These are phyloP conservation scores for Archivesica marissinica DNA, from an alignment of 1,140 invertebrate species.

Conservation along the genomic window DNA sequence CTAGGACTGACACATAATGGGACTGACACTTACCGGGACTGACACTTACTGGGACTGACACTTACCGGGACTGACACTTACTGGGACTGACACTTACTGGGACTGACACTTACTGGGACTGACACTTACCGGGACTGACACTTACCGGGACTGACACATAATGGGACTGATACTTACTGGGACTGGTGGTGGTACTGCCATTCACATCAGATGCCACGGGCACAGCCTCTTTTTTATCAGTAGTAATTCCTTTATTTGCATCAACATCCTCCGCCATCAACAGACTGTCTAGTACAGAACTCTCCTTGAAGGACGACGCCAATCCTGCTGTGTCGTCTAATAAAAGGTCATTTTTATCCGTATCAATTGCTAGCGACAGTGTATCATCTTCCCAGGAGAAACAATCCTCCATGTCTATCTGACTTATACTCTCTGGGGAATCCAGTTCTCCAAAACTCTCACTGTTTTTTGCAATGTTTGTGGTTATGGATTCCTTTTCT, in stretches of 20 bases:
- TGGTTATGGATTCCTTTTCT: not conserved
- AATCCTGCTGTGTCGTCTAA: slow-evolving; percentile 47
- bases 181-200: not conserved
- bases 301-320: slow-evolving; percentile 53
- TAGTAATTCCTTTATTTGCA: not conserved
- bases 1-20: no score
- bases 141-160: no score
- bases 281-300: slow-evolving; percentile 18
- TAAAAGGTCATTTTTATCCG: slow-evolving; percentile 61
- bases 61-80: no score
- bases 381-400: slow-evolving; percentile 82
- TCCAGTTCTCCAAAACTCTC: slow-evolving; percentile 80
- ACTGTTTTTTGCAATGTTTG: not conserved
- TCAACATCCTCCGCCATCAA: not conserved
- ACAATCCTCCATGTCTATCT: slow-evolving; percentile 81
- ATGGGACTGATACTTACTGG: no score
- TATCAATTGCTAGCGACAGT: slow-evolving; percentile 76
- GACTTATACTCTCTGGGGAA: slow-evolving; percentile 80
- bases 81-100: no score
- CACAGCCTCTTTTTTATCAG: not conserved
- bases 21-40: no score
- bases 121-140: no score
- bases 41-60: no score
- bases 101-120: no score
- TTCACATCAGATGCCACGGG: not conserved